These are phyloP conservation scores for Heliconius erato DNA, from an alignment of 2,888 invertebrate genomes.

Conservation along the genomic window DNA sequence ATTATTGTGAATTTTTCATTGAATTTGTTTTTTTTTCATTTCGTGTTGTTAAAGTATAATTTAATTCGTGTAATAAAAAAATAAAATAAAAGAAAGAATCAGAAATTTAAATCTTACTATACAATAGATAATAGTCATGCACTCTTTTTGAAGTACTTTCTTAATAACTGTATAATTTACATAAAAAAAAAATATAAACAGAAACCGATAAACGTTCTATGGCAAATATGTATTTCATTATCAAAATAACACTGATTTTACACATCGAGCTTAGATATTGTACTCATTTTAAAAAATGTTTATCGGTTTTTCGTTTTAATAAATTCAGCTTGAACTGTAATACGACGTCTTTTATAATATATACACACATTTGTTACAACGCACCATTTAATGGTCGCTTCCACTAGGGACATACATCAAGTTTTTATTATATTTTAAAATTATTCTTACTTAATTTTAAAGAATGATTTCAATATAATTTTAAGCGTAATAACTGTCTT, in stretches of 20 bases:
- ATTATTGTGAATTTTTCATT: neutral
- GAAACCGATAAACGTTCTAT: conserved; percentile 20
- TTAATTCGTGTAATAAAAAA: too few relatives aligned
- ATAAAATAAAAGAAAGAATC: too few relatives aligned
- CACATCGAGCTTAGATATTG: conserved; percentile 28
- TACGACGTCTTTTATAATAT: conserved; percentile 37
- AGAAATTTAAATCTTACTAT: too few relatives aligned
- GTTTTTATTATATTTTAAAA: conserved; percentile 27
- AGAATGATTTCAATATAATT: neutral
- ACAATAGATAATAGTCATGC: too few relatives aligned
- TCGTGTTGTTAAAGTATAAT: too few relatives aligned
- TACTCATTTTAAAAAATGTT: conserved; percentile 24
- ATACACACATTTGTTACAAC: conserved; percentile 63
- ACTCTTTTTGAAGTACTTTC: too few relatives aligned
- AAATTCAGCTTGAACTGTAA: conserved; percentile 24
- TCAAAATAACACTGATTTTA: conserved; percentile 18
- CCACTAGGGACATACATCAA: conserved; percentile 23
- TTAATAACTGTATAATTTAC: too few relatives aligned
- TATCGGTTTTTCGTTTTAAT: neutral
- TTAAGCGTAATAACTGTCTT: neutral
- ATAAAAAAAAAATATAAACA: neutral
- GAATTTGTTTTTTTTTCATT: too few relatives aligned
- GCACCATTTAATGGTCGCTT: conserved; percentile 80
- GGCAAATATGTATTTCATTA: conserved; percentile 23
- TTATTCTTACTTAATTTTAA: neutral